These are phyloP conservation scores for Pentalonia nigronervosa DNA, from an alignment of 1,140 invertebrate genomes.

Conservation along the genomic window DNA sequence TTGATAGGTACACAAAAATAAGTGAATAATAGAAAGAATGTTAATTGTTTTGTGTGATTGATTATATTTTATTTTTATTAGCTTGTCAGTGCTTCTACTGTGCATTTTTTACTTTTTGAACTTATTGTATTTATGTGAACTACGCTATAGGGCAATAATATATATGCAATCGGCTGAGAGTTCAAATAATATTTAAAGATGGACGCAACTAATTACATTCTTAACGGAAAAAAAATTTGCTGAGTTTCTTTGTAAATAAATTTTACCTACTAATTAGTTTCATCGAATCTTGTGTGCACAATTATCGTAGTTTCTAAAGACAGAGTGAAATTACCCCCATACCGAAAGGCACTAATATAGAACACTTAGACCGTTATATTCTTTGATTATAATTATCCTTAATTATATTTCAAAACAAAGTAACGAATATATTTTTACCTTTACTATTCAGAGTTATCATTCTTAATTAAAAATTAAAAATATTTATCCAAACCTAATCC, in stretches of 20 bases:
- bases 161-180: too few relatives aligned
- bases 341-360: not conserved
- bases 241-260: too few relatives aligned
- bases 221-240: too few relatives aligned
- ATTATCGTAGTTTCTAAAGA: not conserved
- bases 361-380: not conserved
- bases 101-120: not conserved
- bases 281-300: not conserved
- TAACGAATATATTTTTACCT: too few relatives aligned
- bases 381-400: not conserved
- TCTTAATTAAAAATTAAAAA: too few relatives aligned
- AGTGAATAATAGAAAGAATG: not conserved
- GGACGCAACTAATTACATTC: too few relatives aligned
- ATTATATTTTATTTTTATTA: not conserved
- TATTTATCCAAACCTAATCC: too few relatives aligned
- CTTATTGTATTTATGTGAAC: not conserved
- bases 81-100: too few relatives aligned
- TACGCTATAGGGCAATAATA: too few relatives aligned
- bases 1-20: not conserved
- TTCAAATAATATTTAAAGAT: too few relatives aligned
- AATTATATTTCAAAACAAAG: not conserved
- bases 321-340: not conserved
- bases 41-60: not conserved
- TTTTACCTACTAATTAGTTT: too few relatives aligned
- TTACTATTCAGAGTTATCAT: too few relatives aligned